These are phyloP conservation scores for Homarus gammarus DNA, from an alignment of 2,888 invertebrate species.

Conservation along the genomic window DNA sequence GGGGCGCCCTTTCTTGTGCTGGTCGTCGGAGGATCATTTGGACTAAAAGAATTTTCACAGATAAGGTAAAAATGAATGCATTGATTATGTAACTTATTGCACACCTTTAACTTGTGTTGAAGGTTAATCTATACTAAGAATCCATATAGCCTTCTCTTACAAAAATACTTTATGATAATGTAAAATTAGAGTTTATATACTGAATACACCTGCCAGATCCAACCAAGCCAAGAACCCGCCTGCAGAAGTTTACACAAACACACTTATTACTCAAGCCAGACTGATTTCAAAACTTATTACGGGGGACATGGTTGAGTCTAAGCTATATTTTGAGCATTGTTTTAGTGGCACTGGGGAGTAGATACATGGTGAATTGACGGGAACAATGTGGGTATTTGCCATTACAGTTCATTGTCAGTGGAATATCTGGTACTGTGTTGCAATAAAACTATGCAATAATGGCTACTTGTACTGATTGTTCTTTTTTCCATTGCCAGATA, in stretches of 20 bases:
- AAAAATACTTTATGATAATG: no score
- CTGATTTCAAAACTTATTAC: not conserved
- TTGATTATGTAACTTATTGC: not conserved
- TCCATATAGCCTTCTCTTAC: no score
- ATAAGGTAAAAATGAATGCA: constrained; percentile 82
- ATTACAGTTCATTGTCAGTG: no score
- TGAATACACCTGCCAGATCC: no score
- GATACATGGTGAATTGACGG: not conserved
- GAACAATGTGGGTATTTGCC: no score
- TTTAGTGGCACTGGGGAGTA: not conserved
- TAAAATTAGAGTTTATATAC: no score
- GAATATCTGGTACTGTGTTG: no score
- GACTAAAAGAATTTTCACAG: constrained; percentile 86
- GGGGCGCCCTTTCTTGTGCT: constrained; percentile 87
- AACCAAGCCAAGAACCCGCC: no score
- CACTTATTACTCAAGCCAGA: not conserved
- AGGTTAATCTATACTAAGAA: no score
- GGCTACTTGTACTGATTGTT: no score
- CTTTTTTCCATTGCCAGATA: constrained; percentile 46
- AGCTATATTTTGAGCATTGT: not conserved
- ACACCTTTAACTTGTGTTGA: no score
- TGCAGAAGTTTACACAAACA: not conserved
- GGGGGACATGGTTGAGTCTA: not conserved
- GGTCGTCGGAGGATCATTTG: constrained; percentile 88
- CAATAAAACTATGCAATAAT: no score